Evolutionary conservation across 2,113 vertebrate species (phyloP).

Genomic region (Aptenodytes patagonicus): DNA sequence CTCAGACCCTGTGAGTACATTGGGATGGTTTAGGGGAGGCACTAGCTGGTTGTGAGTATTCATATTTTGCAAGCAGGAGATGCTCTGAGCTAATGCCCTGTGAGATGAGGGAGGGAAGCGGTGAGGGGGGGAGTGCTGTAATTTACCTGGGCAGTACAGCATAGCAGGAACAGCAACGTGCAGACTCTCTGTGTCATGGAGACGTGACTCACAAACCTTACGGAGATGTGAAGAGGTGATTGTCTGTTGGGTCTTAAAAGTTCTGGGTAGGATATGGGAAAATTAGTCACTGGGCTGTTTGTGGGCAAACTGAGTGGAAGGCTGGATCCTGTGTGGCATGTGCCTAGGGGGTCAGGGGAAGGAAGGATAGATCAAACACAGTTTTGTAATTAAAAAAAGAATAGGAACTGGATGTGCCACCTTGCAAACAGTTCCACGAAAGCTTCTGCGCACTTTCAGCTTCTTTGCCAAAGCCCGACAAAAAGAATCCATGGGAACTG

Average conservation of each 20-base stretch:
- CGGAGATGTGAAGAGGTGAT: not conserved
- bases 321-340: not conserved
- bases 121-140: not conserved
- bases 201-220: not conserved
- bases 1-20: conserved; percentile 89
- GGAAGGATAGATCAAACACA: not conserved
- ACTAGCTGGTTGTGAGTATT: not conserved
- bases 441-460: not conserved
- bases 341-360: not conserved
- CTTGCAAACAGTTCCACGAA: not conserved
- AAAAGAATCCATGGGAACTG: not conserved
- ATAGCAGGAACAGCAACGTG: accelerated
- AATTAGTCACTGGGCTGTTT: not conserved
- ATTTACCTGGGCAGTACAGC: not conserved
- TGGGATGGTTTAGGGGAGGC: not conserved
- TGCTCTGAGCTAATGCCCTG: not conserved
- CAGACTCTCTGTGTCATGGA: not conserved
- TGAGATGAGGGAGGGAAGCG: not conserved
- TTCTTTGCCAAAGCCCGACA: not conserved
- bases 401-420: not conserved
- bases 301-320: not conserved
- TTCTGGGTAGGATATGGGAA: not conserved
- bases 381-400: not conserved
- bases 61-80: not conserved
- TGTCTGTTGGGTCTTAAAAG: not conserved